Conservation (phyloP, 2,797 vertebrate species). For the Phrynocephalus vlangalii region DNA sequence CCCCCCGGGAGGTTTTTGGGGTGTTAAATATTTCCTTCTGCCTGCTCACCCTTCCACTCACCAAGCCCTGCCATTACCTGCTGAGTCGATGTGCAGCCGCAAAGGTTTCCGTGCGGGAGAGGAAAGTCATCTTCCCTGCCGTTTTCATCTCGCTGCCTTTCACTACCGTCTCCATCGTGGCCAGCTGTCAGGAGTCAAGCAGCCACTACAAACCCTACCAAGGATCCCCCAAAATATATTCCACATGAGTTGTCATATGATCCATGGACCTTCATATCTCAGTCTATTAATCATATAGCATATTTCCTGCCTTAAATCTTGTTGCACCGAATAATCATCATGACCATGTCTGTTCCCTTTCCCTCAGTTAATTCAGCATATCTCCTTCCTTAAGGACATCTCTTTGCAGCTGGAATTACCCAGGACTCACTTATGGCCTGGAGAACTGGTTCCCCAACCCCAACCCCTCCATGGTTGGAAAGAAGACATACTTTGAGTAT, state of each 20-base stretch:
- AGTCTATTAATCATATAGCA: not conserved
- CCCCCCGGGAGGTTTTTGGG: no score
- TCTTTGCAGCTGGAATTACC: not conserved
- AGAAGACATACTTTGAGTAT: no score
- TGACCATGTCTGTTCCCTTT: not conserved
- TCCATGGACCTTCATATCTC: not conserved
- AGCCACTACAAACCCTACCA: not conserved
- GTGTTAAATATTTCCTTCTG: no score
- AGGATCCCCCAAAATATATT: constrained; percentile 6
- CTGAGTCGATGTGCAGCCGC: constrained; percentile 26
- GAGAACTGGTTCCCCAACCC: not conserved
- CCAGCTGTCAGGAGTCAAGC: not conserved
- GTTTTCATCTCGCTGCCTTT: not conserved
- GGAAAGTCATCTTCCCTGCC: constrained; percentile 14
- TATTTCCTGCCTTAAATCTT: not conserved
- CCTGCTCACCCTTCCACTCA: fast-evolving
- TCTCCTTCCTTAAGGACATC: not conserved
- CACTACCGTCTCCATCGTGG: not conserved
- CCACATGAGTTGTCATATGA: constrained; percentile 8
- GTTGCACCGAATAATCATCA: not conserved
- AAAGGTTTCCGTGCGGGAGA: constrained; percentile 23
- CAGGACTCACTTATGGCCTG: no score
- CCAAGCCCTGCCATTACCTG: constrained; percentile 3
- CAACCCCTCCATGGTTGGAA: fast-evolving
- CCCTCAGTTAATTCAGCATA: constrained; percentile 9